Percentiles rank a stretch among this genome's conserved stretches.
Conservation (phyloP, 2,797 vertebrate genomes). For the Enteromius fasciolatus region DNA sequence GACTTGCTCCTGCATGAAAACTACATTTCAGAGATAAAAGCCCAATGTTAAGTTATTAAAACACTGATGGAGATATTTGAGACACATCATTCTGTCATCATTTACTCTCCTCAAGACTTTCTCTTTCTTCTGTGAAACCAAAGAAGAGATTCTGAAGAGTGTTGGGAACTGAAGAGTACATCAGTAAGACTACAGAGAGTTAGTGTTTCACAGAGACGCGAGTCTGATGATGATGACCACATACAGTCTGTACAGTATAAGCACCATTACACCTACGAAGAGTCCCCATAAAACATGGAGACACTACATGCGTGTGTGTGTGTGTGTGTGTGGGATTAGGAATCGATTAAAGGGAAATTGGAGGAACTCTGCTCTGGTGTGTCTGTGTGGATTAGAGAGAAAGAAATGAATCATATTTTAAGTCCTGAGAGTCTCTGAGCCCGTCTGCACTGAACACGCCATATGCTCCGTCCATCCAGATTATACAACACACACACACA, state of each 20-base stretch:
- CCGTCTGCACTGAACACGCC: slow-evolving; percentile 64
- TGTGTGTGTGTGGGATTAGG: slow-evolving; percentile 62
- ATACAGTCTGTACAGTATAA: background rate
- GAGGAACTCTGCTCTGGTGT: slow-evolving; percentile 49
- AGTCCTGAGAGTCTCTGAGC: slow-evolving; percentile 74
- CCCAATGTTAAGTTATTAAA: background rate
- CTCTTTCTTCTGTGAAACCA: background rate
- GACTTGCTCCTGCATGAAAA: background rate
- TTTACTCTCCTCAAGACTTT: background rate
- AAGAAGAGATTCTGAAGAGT: background rate
- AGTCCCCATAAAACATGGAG: no score
- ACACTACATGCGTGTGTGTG: no score
- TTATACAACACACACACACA: slow-evolving; percentile 36
- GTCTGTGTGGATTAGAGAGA: slow-evolving; percentile 71
- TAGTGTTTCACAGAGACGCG: background rate
- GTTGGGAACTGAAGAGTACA: no score
- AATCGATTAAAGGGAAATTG: slow-evolving; percentile 76
- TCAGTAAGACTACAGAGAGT: background rate
- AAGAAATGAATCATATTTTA: slow-evolving; percentile 84
- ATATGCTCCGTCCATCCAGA: slow-evolving; percentile 70
- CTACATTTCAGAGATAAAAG: background rate
- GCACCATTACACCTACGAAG: no score
- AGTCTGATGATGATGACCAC: background rate
- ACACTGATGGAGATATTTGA: background rate
- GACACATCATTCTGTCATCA: no score